Evolutionary conservation across 2,113 vertebrate species (phyloP).

Genomic region (Tenebrosternarchus preto): DNA sequence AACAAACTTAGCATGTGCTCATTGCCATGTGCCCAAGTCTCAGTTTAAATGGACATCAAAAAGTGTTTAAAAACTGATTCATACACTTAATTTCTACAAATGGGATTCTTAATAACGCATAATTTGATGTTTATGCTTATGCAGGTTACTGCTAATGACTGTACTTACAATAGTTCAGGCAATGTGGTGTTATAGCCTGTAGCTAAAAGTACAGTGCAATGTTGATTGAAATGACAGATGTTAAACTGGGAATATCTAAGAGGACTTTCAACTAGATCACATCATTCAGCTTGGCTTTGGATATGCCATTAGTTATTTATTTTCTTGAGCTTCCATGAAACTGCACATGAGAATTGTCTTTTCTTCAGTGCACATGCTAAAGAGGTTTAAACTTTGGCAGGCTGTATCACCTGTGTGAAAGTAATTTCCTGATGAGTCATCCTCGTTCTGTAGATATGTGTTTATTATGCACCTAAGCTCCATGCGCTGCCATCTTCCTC

Average conservation of each 20-base stretch:
- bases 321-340: neutral
- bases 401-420: conserved; percentile 56
- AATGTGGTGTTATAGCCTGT: neutral
- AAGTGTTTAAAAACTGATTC: neutral
- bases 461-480: conserved; percentile 32
- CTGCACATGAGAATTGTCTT: neutral
- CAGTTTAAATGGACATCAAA: neutral
- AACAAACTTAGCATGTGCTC: neutral
- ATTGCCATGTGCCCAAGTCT: neutral
- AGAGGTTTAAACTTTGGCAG: conserved; percentile 55
- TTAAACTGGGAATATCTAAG: neutral
- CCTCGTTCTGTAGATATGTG: conserved; percentile 57
- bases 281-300: neutral
- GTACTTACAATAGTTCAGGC: neutral
- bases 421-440: conserved; percentile 65
- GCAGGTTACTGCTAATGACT: neutral
- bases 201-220: neutral
- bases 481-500: conserved; percentile 30
- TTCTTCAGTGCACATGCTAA: neutral
- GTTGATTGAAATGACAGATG: conserved; percentile 9
- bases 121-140: neutral
- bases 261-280: neutral
- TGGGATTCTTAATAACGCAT: neutral
- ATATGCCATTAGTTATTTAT: neutral
- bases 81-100: neutral